Evolutionary conservation across 2,113 vertebrate species (phyloP).

Genomic region (Leptobrachium ailaonicum): DNA sequence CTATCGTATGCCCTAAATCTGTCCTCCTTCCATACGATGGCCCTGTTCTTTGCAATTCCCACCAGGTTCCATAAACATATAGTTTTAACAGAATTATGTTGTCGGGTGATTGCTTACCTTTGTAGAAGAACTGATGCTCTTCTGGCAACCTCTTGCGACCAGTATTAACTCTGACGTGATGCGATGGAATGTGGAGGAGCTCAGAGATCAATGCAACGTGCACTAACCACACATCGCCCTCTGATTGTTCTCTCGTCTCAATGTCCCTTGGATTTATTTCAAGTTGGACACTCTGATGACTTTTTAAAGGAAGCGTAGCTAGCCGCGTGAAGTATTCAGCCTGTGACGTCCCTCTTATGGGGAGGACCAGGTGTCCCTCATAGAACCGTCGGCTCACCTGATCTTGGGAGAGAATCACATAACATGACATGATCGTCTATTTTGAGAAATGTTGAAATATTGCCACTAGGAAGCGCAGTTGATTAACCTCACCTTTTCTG

Average conservation of each 20-base stretch:
- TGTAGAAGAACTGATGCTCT: too few relatives aligned
- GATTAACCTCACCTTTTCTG: background rate
- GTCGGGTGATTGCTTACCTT: too few relatives aligned
- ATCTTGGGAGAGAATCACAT: background rate
- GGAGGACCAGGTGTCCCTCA: background rate
- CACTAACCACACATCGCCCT: too few relatives aligned
- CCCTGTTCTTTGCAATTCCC: too few relatives aligned
- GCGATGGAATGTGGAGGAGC: background rate
- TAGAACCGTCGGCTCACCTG: constrained; percentile 9
- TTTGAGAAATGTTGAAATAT: background rate
- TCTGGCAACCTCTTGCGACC: too few relatives aligned
- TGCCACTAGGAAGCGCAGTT: constrained; percentile 25
- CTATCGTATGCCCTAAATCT: too few relatives aligned
- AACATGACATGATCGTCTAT: background rate
- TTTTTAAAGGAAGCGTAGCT: background rate
- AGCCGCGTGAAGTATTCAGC: background rate
- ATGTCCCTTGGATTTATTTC: background rate
- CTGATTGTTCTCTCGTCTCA: background rate
- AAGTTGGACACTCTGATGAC: background rate
- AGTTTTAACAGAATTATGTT: too few relatives aligned
- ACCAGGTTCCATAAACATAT: too few relatives aligned
- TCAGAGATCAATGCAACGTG: background rate
- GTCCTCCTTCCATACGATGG: too few relatives aligned
- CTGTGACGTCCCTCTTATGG: constrained; percentile 12
- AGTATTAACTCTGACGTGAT: too few relatives aligned